These are phyloP conservation scores for Aricia artaxerxes DNA, from an alignment of 2,888 invertebrate species.

Conservation along the genomic window DNA sequence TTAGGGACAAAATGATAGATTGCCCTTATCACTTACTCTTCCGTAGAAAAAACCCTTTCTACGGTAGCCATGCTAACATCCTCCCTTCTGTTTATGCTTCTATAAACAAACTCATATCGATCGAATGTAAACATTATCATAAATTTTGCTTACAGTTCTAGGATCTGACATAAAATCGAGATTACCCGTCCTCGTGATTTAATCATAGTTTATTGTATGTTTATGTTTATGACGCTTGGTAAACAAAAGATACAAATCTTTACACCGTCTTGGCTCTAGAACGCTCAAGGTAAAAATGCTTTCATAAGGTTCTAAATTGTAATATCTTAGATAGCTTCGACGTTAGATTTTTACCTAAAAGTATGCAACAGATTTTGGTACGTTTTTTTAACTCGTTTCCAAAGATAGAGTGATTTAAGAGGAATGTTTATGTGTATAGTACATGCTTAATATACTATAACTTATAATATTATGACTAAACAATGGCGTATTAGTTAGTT, in stretches of 20 bases:
- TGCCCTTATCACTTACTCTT: too few relatives aligned
- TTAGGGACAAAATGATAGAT: too few relatives aligned
- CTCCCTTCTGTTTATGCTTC: slow-evolving; percentile 70
- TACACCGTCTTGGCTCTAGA: neutral
- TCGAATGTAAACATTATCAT: slow-evolving; percentile 70
- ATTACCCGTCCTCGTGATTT: slow-evolving; percentile 47
- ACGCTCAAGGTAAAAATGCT: neutral
- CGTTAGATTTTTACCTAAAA: too few relatives aligned
- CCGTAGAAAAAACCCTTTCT: neutral
- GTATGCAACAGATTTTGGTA: too few relatives aligned
- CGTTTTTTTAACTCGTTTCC: too few relatives aligned
- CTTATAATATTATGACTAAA: neutral
- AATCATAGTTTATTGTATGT: slow-evolving; percentile 35
- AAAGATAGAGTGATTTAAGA: too few relatives aligned
- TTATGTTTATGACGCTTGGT: slow-evolving; percentile 25
- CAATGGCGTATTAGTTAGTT: neutral
- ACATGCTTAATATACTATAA: neutral
- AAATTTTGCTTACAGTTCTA: slow-evolving; percentile 66
- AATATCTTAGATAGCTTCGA: too few relatives aligned
- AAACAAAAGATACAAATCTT: slow-evolving; percentile 22
- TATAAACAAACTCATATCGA: slow-evolving; percentile 72
- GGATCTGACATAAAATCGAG: slow-evolving; percentile 63
- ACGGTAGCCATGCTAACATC: neutral
- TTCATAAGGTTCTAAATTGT: neutral
- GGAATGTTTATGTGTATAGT: too few relatives aligned